Conservation (phyloP, 2,888 invertebrate species). For the Chrysolina haemoptera region DNA sequence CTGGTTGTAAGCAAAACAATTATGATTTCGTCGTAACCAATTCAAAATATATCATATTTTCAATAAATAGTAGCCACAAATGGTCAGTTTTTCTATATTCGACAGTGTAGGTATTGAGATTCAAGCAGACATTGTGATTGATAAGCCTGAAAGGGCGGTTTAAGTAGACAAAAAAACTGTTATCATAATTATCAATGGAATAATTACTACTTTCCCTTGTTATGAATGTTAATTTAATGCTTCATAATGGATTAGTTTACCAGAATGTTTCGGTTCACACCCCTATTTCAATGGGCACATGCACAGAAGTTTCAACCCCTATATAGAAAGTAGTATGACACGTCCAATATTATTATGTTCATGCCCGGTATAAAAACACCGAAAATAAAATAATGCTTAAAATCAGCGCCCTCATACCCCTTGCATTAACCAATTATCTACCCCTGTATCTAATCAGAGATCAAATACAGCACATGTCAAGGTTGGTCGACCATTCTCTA, state of each 20-base stretch:
- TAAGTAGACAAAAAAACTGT: background rate
- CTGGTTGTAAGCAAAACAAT: too few species aligned
- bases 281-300: too few species aligned
- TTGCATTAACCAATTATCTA: conserved; percentile 8
- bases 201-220: conserved; percentile 4
- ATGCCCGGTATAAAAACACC: background rate
- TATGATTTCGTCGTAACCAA: too few species aligned
- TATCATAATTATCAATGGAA: background rate
- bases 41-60: too few species aligned
- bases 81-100: too few species aligned
- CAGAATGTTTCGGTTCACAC: conserved; percentile 15
- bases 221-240: conserved; percentile 11
- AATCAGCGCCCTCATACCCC: conserved; percentile 16
- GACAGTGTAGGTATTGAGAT: too few species aligned
- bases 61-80: too few species aligned
- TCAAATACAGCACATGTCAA: conserved; percentile 14
- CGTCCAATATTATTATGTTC: background rate
- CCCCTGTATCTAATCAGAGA: conserved; percentile 18
- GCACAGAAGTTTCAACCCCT: too few species aligned
- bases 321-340: background rate
- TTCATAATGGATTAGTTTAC: conserved; percentile 12
- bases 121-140: too few species aligned
- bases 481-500: background rate
- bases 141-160: too few species aligned
- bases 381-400: conserved; percentile 6